phyloP scores from a whole-genome alignment of 2,113 vertebrate genomes.

The Theristicus caerulescens region DNA sequence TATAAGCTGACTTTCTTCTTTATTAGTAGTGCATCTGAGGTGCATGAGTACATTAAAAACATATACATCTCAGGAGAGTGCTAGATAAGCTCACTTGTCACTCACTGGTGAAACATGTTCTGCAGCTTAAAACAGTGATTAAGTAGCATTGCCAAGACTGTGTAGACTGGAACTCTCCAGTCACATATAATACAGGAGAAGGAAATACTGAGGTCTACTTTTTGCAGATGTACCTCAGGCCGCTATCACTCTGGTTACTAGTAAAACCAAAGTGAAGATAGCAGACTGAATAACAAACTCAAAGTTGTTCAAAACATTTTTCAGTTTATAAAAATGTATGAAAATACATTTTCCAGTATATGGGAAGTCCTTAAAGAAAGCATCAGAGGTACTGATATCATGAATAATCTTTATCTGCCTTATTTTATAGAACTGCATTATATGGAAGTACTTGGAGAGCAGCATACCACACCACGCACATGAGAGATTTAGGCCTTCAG shows the following conservation, averaged over 20 bases:
- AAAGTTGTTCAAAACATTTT: not conserved
- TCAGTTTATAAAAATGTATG: not conserved
- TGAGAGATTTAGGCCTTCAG: not conserved
- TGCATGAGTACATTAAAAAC: not conserved
- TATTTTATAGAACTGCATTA: not conserved
- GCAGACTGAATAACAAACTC: not conserved
- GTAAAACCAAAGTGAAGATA: not conserved
- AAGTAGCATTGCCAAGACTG: not conserved
- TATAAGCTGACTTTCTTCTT: not conserved
- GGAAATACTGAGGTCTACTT: not conserved
- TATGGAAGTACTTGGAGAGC: not conserved
- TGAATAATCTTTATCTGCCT: not conserved
- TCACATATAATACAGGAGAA: not conserved
- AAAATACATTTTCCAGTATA: not conserved
- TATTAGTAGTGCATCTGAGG: not conserved
- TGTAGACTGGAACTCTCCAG: not conserved
- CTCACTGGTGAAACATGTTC: not conserved
- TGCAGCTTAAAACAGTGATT: not conserved
- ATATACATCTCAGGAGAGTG: not conserved
- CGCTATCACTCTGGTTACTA: not conserved
- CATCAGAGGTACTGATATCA: not conserved
- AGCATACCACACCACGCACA: not conserved
- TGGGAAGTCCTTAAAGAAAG: not conserved
- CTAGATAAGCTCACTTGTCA: not conserved
- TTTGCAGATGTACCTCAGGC: not conserved